Conservation (phyloP, 2,113 vertebrate species). For the Embiotoca jacksoni region DNA sequence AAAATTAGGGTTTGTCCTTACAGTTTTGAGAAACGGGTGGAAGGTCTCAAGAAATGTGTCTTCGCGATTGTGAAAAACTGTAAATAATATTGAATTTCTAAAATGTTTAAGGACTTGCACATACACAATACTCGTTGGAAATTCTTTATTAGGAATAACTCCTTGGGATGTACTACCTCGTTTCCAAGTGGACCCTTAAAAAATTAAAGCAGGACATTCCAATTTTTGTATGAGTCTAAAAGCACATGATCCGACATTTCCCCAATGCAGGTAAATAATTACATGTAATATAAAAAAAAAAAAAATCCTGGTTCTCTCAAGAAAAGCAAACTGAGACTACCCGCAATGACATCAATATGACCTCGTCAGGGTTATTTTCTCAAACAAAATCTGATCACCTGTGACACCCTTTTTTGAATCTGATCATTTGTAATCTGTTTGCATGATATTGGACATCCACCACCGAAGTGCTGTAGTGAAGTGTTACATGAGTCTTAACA, state of each 20-base stretch:
- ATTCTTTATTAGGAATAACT: too few species aligned
- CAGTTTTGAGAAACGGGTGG: too few species aligned
- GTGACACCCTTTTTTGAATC: conserved; percentile 37
- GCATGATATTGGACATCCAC: conserved; percentile 8
- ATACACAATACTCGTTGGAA: neutral
- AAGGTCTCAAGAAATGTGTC: too few species aligned
- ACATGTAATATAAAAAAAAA: too few species aligned
- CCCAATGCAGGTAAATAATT: neutral
- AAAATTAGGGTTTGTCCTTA: too few species aligned
- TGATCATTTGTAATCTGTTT: conserved; percentile 42
- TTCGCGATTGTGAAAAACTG: too few species aligned
- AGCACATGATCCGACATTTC: neutral
- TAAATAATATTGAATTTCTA: too few species aligned
- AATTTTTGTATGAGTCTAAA: neutral
- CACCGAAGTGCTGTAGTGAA: conserved; percentile 17
- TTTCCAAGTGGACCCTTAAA: too few species aligned
- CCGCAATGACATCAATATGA: neutral
- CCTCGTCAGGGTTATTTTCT: neutral
- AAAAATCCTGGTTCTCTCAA: neutral
- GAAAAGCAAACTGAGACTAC: neutral
- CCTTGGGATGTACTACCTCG: too few species aligned
- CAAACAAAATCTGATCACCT: conserved; percentile 13
- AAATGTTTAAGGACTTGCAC: neutral
- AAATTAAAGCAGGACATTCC: neutral
- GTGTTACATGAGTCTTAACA: conserved; percentile 42